Conservation (phyloP, 2,113 vertebrate species). For the Hippocampus zosterae region DNA sequence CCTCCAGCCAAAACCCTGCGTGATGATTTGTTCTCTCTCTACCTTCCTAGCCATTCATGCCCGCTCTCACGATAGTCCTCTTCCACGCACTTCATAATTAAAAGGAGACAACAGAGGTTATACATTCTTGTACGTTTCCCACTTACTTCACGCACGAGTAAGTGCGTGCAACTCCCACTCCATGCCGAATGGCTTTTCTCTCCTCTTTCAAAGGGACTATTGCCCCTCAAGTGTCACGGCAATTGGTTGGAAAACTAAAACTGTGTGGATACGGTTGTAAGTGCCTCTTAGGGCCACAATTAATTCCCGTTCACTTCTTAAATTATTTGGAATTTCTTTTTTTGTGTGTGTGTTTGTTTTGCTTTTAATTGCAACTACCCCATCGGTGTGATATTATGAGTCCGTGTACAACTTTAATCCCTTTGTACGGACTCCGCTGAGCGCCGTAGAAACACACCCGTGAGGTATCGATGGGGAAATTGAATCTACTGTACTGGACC, state of each 20-base stretch:
- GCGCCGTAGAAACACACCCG: no score
- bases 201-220: constrained; percentile 34
- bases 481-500: not conserved
- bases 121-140: constrained; percentile 38
- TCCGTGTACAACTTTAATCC: no score
- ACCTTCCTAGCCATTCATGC: constrained; percentile 50
- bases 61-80: constrained; percentile 51
- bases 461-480: not conserved
- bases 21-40: constrained; percentile 38
- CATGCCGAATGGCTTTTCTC: constrained; percentile 45
- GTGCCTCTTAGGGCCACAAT: constrained; percentile 15
- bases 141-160: constrained; percentile 48
- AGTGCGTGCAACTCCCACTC: constrained; percentile 46
- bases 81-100: constrained; percentile 54
- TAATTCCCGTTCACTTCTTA: not conserved
- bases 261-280: constrained; percentile 44
- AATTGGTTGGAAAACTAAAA: constrained; percentile 48
- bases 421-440: no score
- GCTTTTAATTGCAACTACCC: not conserved
- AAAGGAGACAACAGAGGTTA: constrained; percentile 51
- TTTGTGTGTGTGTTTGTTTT: no score
- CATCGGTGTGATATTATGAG: not conserved
- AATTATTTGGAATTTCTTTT: not conserved
- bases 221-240: constrained; percentile 51
- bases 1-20: constrained; percentile 27